Base-by-base conservation (phyloP, 2,113 vertebrate genomes). In the Hemichromis elongatus region DNA sequence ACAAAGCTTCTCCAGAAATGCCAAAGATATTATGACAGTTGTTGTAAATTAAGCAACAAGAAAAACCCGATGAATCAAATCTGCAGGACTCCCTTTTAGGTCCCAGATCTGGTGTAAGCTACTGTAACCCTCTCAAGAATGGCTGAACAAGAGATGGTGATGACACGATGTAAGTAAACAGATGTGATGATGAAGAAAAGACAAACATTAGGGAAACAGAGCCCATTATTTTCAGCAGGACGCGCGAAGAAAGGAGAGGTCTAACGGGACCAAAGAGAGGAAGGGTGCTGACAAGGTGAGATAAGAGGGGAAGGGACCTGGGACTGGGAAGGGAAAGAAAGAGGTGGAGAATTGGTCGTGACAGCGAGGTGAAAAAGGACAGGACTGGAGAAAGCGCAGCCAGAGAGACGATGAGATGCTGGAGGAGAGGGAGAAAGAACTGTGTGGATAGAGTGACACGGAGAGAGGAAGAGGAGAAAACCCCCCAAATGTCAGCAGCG, bases 361-460 rank as follows among this genome's bases (percentile, higher is more conserved):
- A 92, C 89, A 89, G 87, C 21, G 13, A 82, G 85, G 83, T 94
- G 92, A 91, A 90, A 83, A 80, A 79, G 88, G 83, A 90, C 84
- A 89, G 77, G 4, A 50, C 50, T 40, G 68, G 79, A 85, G 80
- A 86, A 82, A 83, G 30, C 4, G 61, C 53, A 73, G 87, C 61
- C 37, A 81, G 80, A 89, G 50, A 73, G 40, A 53, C 4, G 63
- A 40, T 79, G 83, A 79, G 14, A 21, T 19, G 68, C 42, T 33
- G 45, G 77, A 66, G 77, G 66, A 81, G 40, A 81, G 77, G 85
- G 66, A 84, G 68, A n/a, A n/a, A 16, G 11, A 33, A 59, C 18
- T 35, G 55, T 54, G 68, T 7, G 75, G 79, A 89, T 86, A 80
- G 87, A 79, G 86, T 84, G 88, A 88, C 77, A 83, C 6, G 21